Conservation (phyloP, 2,888 invertebrate genomes). For the Linhomoeus sp. region DNA sequence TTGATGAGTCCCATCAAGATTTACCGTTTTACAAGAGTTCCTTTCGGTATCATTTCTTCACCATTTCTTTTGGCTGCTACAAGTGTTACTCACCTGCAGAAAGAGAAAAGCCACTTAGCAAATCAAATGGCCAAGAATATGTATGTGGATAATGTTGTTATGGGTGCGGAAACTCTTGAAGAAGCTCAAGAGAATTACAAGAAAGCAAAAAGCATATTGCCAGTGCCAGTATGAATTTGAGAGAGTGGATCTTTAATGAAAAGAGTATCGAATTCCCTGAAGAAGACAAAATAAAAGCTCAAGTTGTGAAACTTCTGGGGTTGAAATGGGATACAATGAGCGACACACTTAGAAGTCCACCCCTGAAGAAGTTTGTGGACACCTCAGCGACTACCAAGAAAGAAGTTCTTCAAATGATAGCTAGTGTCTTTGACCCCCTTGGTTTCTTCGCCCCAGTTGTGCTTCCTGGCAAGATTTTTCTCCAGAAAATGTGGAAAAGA, state of each 20-base stretch:
- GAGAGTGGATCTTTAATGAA: slow-evolving; percentile 10
- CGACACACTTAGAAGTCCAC: too few species aligned
- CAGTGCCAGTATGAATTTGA: slow-evolving; percentile 4
- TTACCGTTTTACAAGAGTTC: slow-evolving; percentile 7
- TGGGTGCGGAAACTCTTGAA: slow-evolving; percentile 1
- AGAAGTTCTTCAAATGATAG: slow-evolving; percentile 11
- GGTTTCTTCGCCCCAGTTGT: slow-evolving; percentile 15
- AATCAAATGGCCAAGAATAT: slow-evolving; percentile 5
- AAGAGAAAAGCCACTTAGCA: not conserved
- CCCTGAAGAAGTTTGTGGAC: too few species aligned
- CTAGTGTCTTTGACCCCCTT: slow-evolving; percentile 19
- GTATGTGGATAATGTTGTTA: slow-evolving; percentile 12
- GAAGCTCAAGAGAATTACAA: not conserved
- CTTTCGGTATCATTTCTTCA: slow-evolving; percentile 9
- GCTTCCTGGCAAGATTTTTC: slow-evolving; percentile 14
- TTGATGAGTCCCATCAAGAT: slow-evolving; percentile 2
- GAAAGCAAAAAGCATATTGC: slow-evolving; percentile 4
- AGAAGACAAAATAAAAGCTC: too few species aligned
- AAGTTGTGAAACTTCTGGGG: too few species aligned
- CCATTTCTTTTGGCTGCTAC: slow-evolving; percentile 10
- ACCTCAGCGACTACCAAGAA: slow-evolving; percentile 12
- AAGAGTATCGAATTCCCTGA: too few species aligned
- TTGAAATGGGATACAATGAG: not conserved
- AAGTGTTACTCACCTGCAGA: slow-evolving; percentile 6
- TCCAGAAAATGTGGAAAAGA: slow-evolving; percentile 16